These are phyloP conservation scores for Paramormyrops kingsleyae DNA, from an alignment of 2,113 vertebrate genomes.

Conservation along the genomic window DNA sequence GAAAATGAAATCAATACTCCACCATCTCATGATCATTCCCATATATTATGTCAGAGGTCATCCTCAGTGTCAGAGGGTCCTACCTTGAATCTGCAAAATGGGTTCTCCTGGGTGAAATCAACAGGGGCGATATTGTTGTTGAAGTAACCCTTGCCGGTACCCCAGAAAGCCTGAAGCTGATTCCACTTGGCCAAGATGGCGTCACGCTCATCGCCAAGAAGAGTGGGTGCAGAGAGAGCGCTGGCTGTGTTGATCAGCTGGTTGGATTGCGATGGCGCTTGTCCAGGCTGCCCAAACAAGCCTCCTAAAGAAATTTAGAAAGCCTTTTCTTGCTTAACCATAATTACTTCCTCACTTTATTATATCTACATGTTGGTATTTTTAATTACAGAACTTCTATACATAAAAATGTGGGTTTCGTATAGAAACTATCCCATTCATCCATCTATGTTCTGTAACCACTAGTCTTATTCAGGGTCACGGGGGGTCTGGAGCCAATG, in stretches of 20 bases:
- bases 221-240: constrained; percentile 83
- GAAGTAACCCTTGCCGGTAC: constrained; percentile 91
- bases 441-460: not conserved
- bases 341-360: not conserved
- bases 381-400: not conserved
- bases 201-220: constrained; percentile 90
- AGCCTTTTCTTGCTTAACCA: not conserved
- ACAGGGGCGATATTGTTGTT: constrained; percentile 82
- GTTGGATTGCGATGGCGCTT: constrained; percentile 73
- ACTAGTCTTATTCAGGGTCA: not conserved
- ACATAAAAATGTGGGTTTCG: not conserved
- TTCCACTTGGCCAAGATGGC: constrained; percentile 96
- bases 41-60: not conserved
- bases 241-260: constrained; percentile 93
- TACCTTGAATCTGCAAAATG: constrained; percentile 98
- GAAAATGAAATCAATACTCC: not conserved
- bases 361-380: constrained; percentile 13
- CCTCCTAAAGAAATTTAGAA: constrained; percentile 58
- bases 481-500: not conserved
- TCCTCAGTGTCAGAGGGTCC: not conserved
- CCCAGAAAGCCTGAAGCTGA: constrained; percentile 98
- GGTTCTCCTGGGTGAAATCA: constrained; percentile 92
- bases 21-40: not conserved
- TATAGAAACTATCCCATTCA: not conserved
- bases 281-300: constrained; percentile 74